Percentiles rank a stretch among this genome's conserved stretches.
Evolutionary conservation across 2,113 vertebrate species (phyloP).

Genomic region (Sturnira hondurensis): DNA sequence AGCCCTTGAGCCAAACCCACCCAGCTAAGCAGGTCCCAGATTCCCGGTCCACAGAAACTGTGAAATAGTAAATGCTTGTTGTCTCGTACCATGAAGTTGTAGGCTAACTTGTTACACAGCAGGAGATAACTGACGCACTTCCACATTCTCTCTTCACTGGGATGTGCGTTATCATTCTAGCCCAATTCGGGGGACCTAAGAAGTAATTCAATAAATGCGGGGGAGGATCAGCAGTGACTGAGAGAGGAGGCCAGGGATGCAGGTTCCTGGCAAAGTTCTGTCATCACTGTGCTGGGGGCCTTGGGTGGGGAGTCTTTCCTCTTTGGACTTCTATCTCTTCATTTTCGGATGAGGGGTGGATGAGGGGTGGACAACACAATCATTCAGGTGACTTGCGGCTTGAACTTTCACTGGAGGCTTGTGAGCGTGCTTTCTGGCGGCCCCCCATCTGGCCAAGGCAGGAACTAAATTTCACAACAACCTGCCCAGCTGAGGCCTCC

Average conservation of each 20-base stretch:
- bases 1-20: neutral
- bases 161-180: neutral
- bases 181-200: neutral
- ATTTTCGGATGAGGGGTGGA: neutral
- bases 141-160: neutral
- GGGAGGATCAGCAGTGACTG: neutral
- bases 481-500: accelerated
- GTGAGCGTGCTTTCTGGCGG: neutral
- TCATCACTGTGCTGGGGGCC: neutral
- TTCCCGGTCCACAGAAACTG: neutral
- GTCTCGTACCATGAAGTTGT: neutral
- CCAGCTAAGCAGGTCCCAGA: neutral
- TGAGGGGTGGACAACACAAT: neutral
- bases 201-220: neutral
- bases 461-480: neutral
- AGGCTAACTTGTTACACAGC: neutral
- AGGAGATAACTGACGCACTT: neutral
- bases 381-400: neutral
- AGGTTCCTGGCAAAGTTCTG: neutral
- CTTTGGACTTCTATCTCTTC: neutral
- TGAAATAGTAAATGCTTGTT: neutral
- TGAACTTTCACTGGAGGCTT: neutral
- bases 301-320: neutral
- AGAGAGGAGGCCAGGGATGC: neutral
- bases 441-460: accelerated